A percentile compares a stretch with the other conserved stretches of the same genome.
phyloP scores from a whole-genome alignment of 1,140 invertebrate genomes.

The Diorhabda sublineata region DNA sequence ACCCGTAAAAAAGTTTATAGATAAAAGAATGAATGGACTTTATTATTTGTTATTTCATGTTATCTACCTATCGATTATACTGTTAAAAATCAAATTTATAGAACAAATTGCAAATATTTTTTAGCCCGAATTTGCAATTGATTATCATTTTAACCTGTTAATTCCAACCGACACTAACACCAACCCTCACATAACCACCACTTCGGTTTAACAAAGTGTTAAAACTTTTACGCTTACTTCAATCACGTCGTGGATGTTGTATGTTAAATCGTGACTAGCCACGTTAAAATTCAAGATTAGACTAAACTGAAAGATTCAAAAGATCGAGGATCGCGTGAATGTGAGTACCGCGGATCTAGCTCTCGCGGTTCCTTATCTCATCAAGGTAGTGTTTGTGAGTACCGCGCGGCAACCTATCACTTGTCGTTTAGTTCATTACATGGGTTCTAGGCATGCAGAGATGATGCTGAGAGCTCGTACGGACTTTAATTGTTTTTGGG shows the following conservation, averaged over 20 bases:
- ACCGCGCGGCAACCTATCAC: no score
- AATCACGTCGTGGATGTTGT: neutral
- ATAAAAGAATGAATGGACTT: no score
- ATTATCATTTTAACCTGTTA: neutral
- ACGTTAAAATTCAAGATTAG: neutral
- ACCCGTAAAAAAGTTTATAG: no score
- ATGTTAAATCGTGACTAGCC: neutral
- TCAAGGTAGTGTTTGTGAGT: neutral
- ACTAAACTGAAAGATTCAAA: neutral
- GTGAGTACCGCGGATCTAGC: neutral
- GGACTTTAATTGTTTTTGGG: no score
- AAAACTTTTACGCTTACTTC: neutral
- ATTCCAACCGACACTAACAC: neutral
- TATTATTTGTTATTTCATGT: no score
- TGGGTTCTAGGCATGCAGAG: no score
- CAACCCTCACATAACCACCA: neutral
- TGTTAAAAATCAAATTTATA: no score
- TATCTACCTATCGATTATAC: no score
- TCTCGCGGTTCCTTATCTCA: neutral
- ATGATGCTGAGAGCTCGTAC: no score
- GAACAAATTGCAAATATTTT: no score
- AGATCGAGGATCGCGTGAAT: slow-evolving; percentile 1
- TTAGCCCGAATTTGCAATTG: neutral
- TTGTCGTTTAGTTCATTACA: neutral
- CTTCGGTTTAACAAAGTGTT: neutral